Conservation (phyloP, 2,888 invertebrate species). For the Drosophila helvetica region DNA sequence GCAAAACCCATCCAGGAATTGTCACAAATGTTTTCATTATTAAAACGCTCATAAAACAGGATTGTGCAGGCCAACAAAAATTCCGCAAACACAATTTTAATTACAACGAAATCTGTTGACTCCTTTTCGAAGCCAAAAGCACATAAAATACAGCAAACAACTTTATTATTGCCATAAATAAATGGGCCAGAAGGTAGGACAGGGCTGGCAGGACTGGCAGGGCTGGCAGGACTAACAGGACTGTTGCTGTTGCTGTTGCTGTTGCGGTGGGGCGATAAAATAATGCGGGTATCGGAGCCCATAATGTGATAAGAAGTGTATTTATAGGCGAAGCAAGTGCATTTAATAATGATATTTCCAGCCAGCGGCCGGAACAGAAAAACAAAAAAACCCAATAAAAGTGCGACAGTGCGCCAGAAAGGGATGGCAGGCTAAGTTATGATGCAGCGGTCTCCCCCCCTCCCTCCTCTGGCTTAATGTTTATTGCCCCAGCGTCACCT, state of each 20-base stretch:
- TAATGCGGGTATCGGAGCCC: constrained; percentile 36
- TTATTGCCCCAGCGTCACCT: constrained; percentile 48
- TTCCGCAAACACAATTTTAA: constrained; percentile 17
- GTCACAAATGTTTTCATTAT: constrained; percentile 12
- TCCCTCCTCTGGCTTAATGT: constrained; percentile 31
- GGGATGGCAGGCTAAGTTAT: constrained; percentile 44
- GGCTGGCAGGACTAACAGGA: not conserved
- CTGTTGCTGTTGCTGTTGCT: constrained; percentile 10
- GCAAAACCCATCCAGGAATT: constrained; percentile 6
- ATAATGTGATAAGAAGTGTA: constrained; percentile 46
- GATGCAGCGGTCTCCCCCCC: constrained; percentile 26
- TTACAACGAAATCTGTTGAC: constrained; percentile 46
- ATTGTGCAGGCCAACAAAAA: constrained; percentile 17
- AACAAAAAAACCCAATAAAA: not conserved
- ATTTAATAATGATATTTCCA: constrained; percentile 48
- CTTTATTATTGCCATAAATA: constrained; percentile 51
- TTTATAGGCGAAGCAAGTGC: constrained; percentile 49
- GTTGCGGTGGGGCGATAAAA: constrained; percentile 31
- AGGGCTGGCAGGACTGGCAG: not conserved
- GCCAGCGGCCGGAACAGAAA: constrained; percentile 29
- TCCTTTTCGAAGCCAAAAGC: constrained; percentile 25
- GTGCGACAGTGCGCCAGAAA: constrained; percentile 17
- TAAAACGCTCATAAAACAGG: constrained; percentile 22
- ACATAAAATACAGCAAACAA: constrained; percentile 37
- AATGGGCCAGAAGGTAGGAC: not conserved